Evolutionary conservation across 2,113 vertebrate species (phyloP).

Genomic region (Sphaerodactylus townsendi): DNA sequence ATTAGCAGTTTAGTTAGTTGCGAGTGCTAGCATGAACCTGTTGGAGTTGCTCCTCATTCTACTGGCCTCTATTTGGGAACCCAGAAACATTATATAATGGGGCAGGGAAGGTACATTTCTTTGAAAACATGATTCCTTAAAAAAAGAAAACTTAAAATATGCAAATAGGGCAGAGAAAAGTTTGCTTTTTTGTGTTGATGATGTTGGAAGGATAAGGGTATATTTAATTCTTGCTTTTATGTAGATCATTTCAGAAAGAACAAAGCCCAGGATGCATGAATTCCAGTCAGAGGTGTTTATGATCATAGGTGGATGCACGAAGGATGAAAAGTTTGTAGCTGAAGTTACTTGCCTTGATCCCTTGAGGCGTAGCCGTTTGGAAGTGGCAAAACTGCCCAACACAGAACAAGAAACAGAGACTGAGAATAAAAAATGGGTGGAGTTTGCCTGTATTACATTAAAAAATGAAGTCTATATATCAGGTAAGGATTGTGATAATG

Average conservation of each 20-base stretch:
- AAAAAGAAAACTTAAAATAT: not conserved
- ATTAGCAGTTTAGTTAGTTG: too few species aligned
- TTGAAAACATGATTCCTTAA: not conserved
- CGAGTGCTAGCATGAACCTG: too few species aligned
- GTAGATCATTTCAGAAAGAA: conserved; percentile 93
- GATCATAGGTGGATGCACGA: conserved; percentile 96
- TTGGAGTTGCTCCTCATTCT: too few species aligned
- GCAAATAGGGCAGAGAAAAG: not conserved
- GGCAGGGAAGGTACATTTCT: not conserved
- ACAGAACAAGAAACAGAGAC: conserved; percentile 87
- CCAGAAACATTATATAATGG: too few species aligned
- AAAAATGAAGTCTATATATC: conserved; percentile 97
- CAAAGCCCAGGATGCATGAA: conserved; percentile 91
- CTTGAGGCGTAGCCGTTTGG: conserved; percentile 92
- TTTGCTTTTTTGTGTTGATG: not conserved
- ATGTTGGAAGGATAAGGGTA: not conserved
- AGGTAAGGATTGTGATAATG: conserved; percentile 75
- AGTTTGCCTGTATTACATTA: conserved; percentile 93
- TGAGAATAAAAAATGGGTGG: conserved; percentile 95
- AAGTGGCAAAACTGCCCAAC: conserved; percentile 91
- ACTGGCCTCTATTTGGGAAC: too few species aligned
- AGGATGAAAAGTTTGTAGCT: conserved; percentile 93
- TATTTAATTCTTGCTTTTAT: conserved; percentile 47
- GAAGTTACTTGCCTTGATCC: conserved; percentile 97
- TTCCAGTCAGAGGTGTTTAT: conserved; percentile 96